These are phyloP conservation scores for Camelus bactrianus DNA, from an alignment of 2,113 vertebrate genomes.

Conservation along the genomic window DNA sequence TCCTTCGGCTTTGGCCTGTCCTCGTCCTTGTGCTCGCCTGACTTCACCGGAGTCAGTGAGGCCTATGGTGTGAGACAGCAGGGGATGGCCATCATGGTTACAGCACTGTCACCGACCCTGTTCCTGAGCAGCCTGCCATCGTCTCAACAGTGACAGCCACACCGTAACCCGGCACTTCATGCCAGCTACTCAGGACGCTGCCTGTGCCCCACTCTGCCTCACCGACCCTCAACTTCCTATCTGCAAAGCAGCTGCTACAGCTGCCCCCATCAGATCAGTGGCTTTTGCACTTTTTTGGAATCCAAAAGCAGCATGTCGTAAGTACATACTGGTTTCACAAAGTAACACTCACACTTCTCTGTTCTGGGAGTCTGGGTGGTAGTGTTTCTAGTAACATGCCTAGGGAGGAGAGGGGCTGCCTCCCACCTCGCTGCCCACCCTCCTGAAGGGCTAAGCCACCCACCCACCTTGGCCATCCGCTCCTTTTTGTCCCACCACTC, in stretches of 20 bases:
- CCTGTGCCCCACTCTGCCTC: rapidly evolving
- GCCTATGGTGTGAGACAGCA: slow-evolving; percentile 85
- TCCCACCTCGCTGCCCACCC: slow-evolving; percentile 87
- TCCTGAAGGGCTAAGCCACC: neutral
- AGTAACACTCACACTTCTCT: neutral
- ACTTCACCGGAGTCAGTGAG: slow-evolving; percentile 95
- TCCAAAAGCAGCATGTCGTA: too few relatives aligned
- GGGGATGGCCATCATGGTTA: rapidly evolving
- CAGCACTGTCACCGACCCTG: rapidly evolving
- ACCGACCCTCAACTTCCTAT: neutral
- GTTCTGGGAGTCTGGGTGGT: rapidly evolving
- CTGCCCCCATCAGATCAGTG: neutral
- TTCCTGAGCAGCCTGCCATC: neutral
- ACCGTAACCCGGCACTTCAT: rapidly evolving
- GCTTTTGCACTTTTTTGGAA: rapidly evolving
- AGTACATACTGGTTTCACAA: neutral
- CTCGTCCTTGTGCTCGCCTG: slow-evolving; percentile 94
- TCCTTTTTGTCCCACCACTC: slow-evolving; percentile 99
- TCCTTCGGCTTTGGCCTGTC: slow-evolving; percentile 96
- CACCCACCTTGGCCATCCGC: slow-evolving; percentile 94
- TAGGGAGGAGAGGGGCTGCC: rapidly evolving
- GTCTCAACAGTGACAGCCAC: neutral
- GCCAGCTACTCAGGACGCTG: neutral
- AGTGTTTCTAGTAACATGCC: rapidly evolving
- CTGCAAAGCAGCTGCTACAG: rapidly evolving